These are phyloP conservation scores for Eueremaeus valkanovi DNA, from an alignment of 2,888 invertebrate species.

Conservation along the genomic window DNA sequence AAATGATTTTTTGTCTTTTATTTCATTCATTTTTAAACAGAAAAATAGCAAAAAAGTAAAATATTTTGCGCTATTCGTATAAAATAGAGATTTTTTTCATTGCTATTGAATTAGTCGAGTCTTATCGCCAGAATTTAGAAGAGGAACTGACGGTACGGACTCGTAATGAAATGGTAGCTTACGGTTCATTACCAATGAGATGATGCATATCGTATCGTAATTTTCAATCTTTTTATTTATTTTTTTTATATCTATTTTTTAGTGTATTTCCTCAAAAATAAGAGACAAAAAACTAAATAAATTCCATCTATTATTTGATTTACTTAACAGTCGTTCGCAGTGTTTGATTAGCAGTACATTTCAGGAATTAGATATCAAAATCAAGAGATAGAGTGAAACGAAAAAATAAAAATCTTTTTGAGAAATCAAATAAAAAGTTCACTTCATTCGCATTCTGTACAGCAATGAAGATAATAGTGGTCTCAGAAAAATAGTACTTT, in stretches of 20 bases:
- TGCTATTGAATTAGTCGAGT: no score
- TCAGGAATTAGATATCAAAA: not conserved
- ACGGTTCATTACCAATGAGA: not conserved
- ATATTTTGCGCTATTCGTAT: no score
- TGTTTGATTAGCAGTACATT: conserved; percentile 1
- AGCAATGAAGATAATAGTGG: conserved; percentile 7
- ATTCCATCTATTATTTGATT: not conserved
- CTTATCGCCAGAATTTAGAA: not conserved
- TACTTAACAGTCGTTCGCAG: not conserved
- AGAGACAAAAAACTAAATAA: no score
- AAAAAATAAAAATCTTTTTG: no score
- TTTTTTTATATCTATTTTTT: not conserved
- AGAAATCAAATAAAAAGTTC: not conserved
- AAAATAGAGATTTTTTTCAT: no score
- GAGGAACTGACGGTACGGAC: not conserved
- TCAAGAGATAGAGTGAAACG: not conserved
- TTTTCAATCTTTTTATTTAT: not conserved
- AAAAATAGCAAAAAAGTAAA: no score
- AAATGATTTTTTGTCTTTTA: no score
- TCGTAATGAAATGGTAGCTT: not conserved
- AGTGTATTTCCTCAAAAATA: not conserved
- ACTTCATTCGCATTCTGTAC: not conserved
- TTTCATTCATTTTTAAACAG: no score
- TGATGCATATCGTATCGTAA: not conserved
- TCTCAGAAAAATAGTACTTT: not conserved